Percentiles rank a stretch among this genome's conserved stretches.
These are phyloP conservation scores for Atherinomorus stipes DNA, from an alignment of 2,113 vertebrate genomes.

Conservation along the genomic window DNA sequence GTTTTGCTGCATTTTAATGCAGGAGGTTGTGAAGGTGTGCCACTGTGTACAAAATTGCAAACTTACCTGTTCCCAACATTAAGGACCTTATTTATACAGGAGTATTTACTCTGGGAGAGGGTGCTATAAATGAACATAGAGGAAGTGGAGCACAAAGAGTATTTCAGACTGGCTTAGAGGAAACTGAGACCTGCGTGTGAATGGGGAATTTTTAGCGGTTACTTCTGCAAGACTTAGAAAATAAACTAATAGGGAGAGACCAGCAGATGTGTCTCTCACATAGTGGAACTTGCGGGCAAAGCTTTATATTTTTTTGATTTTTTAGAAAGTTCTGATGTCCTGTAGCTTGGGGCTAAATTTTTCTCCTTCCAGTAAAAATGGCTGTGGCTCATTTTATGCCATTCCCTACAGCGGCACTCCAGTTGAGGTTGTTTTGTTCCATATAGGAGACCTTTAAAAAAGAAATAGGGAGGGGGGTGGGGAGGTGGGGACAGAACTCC, in stretches of 20 bases:
- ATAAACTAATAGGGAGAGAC: conserved; percentile 23
- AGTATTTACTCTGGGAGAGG: conserved; percentile 77
- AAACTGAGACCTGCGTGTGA: conserved; percentile 55
- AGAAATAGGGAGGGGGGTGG: conserved; percentile 57
- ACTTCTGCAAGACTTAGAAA: conserved; percentile 20
- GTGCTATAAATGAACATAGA: conserved; percentile 77
- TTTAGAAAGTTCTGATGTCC: conserved; percentile 33
- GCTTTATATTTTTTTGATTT: conserved; percentile 14
- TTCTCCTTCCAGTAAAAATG: conserved; percentile 82
- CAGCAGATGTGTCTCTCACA: conserved; percentile 22
- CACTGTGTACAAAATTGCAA: conserved; percentile 37
- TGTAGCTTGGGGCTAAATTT: conserved; percentile 65
- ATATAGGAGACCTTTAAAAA: conserved; percentile 82
- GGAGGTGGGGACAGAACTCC: conserved; percentile 71
- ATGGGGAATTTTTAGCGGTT: conserved; percentile 38
- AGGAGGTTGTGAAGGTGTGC: conserved; percentile 46
- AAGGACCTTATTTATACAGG: conserved; percentile 71
- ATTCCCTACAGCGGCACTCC: conserved; percentile 82
- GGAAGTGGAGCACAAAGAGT: conserved; percentile 73
- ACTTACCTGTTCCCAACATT: conserved; percentile 60
- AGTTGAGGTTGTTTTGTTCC: conserved; percentile 87
- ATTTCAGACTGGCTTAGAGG: conserved; percentile 65
- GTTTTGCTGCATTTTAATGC: conserved; percentile 54
- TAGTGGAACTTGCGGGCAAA: background rate
- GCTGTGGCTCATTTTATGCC: conserved; percentile 88